These are phyloP conservation scores for Antheraea pernyi DNA, from an alignment of 1,140 invertebrate species.

Conservation along the genomic window DNA sequence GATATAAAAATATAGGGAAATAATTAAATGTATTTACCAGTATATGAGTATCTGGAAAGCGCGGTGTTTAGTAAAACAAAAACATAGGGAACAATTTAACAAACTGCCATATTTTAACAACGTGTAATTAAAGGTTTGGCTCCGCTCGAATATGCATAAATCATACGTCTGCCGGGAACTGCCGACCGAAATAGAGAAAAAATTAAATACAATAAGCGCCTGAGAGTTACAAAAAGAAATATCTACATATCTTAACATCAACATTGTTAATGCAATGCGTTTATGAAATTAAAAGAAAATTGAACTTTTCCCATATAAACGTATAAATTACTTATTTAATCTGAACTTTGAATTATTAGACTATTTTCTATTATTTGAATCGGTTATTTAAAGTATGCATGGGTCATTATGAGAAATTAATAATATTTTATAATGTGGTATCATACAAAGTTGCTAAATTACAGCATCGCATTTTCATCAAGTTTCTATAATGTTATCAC, in stretches of 20 bases:
- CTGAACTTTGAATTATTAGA: no score
- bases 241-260: conserved; percentile 3
- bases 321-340: no score
- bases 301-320: not conserved
- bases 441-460: not conserved
- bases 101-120: conserved; percentile 80
- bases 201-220: conserved; percentile 74
- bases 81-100: conserved; percentile 72
- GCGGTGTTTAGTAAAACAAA: conserved; percentile 72
- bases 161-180: conserved; percentile 75
- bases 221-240: conserved; percentile 41
- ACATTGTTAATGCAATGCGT: conserved; percentile 12
- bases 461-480: not conserved
- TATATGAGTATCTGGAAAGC: conserved; percentile 30
- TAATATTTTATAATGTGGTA: no score
- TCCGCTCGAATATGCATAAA: conserved; percentile 76
- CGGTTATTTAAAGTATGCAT: no score
- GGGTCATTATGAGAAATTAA: no score
- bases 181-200: conserved; percentile 77
- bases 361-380: no score
- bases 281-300: conserved; percentile 1
- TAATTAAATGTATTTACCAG: not conserved
- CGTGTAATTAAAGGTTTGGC: conserved; percentile 78
- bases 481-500: not conserved
- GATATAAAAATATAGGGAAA: not conserved